A percentile compares a stretch with the other conserved stretches of the same genome.
Evolutionary conservation across 1,140 invertebrate species (phyloP).

Genomic region (Dreissena rostriformis): DNA sequence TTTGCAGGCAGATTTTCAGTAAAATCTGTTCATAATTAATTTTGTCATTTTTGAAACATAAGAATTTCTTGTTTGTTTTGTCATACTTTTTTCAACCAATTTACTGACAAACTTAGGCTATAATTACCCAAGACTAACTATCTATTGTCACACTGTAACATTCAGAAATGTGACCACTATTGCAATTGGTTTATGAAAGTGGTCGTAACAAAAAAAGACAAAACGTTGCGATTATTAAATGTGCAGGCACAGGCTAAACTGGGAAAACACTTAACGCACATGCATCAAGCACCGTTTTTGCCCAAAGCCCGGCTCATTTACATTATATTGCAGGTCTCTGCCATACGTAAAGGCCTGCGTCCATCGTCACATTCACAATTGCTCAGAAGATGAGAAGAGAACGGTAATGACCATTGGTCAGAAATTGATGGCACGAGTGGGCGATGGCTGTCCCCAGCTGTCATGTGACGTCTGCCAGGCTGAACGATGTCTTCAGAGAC

Average conservation of each 20-base stretch:
- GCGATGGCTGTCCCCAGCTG: constrained; percentile 25
- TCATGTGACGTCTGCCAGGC: constrained; percentile 42
- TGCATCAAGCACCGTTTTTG: too few relatives aligned
- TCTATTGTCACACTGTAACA: background rate
- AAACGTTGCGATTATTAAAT: background rate
- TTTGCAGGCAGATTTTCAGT: too few relatives aligned
- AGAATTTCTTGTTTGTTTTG: too few relatives aligned
- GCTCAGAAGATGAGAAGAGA: background rate
- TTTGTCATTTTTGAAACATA: too few relatives aligned
- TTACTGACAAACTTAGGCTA: background rate
- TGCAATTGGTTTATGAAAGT: background rate
- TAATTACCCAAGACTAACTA: background rate
- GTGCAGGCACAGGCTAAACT: too few relatives aligned
- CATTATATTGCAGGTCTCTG: constrained; percentile 14
- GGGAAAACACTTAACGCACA: too few relatives aligned
- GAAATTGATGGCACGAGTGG: constrained; percentile 11
- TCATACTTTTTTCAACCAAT: background rate
- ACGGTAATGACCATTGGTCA: background rate
- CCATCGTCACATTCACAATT: constrained; percentile 5
- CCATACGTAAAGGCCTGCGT: constrained; percentile 17
- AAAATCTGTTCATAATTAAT: too few relatives aligned
- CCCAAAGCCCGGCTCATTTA: background rate
- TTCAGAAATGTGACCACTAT: background rate
- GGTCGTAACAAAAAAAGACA: background rate
- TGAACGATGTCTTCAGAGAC: constrained; percentile 9